phyloP scores from a whole-genome alignment of 2,888 invertebrate genomes.

The Nowickia ferox region DNA sequence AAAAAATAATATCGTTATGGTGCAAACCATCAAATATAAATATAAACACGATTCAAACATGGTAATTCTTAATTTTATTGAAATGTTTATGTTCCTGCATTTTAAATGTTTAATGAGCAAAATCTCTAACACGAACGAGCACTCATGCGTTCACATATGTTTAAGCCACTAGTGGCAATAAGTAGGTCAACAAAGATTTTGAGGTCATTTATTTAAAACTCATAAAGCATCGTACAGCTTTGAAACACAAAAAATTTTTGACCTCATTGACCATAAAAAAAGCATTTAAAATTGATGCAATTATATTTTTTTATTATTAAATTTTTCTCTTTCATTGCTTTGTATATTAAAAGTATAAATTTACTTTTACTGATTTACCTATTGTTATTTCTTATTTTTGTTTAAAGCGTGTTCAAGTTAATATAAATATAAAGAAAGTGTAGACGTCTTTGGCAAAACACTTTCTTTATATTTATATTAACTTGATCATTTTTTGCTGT shows the following conservation, averaged over 20 bases:
- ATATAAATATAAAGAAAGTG: too few relatives aligned
- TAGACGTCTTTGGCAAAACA: too few relatives aligned
- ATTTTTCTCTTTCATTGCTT: too few relatives aligned
- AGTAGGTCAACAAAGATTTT: conserved; percentile 61
- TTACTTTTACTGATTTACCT: too few relatives aligned
- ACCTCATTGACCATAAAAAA: conserved; percentile 20
- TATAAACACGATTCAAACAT: not conserved
- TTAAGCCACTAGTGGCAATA: conserved; percentile 29
- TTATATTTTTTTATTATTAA: too few relatives aligned
- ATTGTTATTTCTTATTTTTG: too few relatives aligned
- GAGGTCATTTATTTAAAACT: conserved; percentile 63
- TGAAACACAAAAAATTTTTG: conserved; percentile 45
- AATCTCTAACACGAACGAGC: conserved; percentile 41
- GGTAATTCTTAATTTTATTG: conserved; percentile 20
- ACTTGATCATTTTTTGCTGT: too few relatives aligned
- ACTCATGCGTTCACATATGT: not conserved
- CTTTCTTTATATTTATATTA: too few relatives aligned
- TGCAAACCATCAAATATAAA: not conserved
- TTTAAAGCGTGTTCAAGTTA: not conserved
- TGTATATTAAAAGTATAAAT: too few relatives aligned
- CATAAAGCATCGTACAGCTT: conserved; percentile 56
- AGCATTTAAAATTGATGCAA: too few relatives aligned
- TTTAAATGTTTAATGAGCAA: conserved; percentile 56
- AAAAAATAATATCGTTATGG: too few relatives aligned
- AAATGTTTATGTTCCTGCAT: conserved; percentile 44